A percentile compares a stretch with the other conserved stretches of the same genome.
These are phyloP conservation scores for Penaeus japonicus DNA, from an alignment of 1,140 invertebrate species.

Conservation along the genomic window DNA sequence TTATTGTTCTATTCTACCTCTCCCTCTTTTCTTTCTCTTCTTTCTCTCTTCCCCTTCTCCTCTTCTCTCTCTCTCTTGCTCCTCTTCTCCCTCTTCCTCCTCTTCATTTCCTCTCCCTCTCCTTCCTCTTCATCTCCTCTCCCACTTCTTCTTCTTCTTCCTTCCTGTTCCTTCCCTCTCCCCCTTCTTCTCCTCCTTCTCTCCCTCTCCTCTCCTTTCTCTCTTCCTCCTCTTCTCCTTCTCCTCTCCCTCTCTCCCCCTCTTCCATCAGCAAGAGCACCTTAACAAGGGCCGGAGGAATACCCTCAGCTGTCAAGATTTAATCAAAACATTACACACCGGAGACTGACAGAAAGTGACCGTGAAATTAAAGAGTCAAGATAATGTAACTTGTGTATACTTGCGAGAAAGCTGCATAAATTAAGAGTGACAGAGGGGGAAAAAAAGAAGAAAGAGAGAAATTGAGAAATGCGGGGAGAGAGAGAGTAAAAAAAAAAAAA, in stretches of 20 bases:
- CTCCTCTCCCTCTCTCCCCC: not conserved
- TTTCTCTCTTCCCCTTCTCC: not conserved
- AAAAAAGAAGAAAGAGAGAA: not conserved
- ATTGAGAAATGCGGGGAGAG: not conserved
- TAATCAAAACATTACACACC: slow-evolving; percentile 29
- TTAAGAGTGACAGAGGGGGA: slow-evolving; percentile 1
- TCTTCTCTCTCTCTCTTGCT: not conserved
- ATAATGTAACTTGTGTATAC: slow-evolving; percentile 11
- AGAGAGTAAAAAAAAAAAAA: no score
- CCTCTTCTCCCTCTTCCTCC: not conserved
- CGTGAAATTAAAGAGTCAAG: slow-evolving; percentile 1
- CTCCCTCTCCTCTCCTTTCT: not conserved
- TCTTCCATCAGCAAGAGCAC: not conserved
- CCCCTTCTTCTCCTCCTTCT: not conserved
- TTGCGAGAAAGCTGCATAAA: not conserved
- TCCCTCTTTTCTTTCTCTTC: not conserved
- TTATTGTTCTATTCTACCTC: not conserved
- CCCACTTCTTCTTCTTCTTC: no score
- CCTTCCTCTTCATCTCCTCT: not conserved
- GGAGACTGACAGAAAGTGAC: slow-evolving; percentile 28
- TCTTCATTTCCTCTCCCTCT: not conserved
- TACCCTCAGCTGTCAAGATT: slow-evolving; percentile 9
- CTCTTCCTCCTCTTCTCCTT: not conserved
- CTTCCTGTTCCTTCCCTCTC: not conserved
- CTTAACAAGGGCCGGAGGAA: slow-evolving; percentile 34